Base-by-base conservation (phyloP, 2,113 vertebrate species). In the Larimichthys crocea region DNA sequence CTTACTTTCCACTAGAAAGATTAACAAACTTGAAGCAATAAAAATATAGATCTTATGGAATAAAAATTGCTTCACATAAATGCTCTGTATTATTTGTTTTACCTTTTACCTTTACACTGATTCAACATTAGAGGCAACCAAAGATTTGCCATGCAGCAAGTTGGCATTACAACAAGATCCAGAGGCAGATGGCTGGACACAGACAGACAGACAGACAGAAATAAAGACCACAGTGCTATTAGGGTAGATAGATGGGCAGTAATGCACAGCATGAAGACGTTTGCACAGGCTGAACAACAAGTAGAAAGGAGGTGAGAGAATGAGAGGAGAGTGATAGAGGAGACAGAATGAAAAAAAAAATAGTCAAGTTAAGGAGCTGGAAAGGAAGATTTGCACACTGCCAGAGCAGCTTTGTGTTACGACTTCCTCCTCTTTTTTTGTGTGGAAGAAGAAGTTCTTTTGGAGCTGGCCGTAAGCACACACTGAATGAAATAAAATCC, bases 361-460 rank as follows among this genome's bases (percentile, higher is more conserved):
- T 4, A 78, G 80, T 64, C 17, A 26, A 89, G 91, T 91, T 86
- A 84, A 86, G 83, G 73, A 42, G 55, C 74, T 75, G 72, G 67
- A 91, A 87, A 82, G 85, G 49, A 82, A 88, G 90, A 92, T 91
- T 90, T 86, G 85, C 79, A 83, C 55, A 40, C 76, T 83, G 91
- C 88, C 91, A 89, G 84, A 64, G 71, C 48, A 63, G 88, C 92
- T 93, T 95, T 94, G 93, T 94, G 74, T 66, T 68, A 83, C 75
- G 7, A 91, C 94, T 94, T 96, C 94, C 95, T 93, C 87, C 88
- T 82, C 93, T 93, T 88, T 92, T 90, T 76, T 42, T 46, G 31
- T 11, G 40, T 65, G 52, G 69, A 79, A 70, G 82, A 74, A 67
- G 76, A 78, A 89, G 70, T 84, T 92, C 90, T 91, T 89, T 92